Base-by-base conservation (phyloP, 2,113 vertebrate species). In the Istiophorus platypterus region DNA sequence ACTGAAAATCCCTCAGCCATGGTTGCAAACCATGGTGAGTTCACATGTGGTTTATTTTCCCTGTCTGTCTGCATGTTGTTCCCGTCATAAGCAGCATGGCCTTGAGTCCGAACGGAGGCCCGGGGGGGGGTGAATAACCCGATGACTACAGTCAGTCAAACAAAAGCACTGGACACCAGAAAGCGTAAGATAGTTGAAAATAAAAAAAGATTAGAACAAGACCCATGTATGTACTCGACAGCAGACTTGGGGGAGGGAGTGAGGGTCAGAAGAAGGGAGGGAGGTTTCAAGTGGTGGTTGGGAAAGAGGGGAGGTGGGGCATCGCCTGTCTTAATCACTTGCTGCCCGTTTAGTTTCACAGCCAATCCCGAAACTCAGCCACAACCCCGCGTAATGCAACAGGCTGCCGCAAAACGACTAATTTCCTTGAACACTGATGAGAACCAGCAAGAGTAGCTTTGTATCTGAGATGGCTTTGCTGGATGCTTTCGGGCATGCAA, bases 31-130 rank as follows among this genome's bases (percentile, higher is more conserved):
- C 8, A 24, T 2, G 51, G 61, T 66, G 64, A 82, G 81, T 79
- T 87, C 85, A 71, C 57, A 52, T 62, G 79, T 70, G 26, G 70
- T 82, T 81, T 77, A 77, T 81, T 78, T 34, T 76, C 68, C 76
- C 80, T 72, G 78, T 65, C 56, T 66, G 76, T 84, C 78, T 76
- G 59, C 78, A 68, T 82, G 81, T 76, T 81, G 56, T 57, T 80
- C 57, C 75, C 56, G 87, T 90, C 90, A 93, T 88, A 93, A 94
- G 93, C 88, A 90, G 81, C 51, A 37, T 45, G 82, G 89, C 92
- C 93, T 92, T 89, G 90, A 88, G 88, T 86, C 86, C 79, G 62
- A 73, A 78, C 65, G 71, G 65, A 72, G 45, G 39, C 51, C 11
- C 26, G 37, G 85, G 12, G 58, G 49, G 17, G 49, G 27, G 68